Evolutionary conservation across 2,113 vertebrate genomes (phyloP).

Genomic region (Gymnocephalus cernua): DNA sequence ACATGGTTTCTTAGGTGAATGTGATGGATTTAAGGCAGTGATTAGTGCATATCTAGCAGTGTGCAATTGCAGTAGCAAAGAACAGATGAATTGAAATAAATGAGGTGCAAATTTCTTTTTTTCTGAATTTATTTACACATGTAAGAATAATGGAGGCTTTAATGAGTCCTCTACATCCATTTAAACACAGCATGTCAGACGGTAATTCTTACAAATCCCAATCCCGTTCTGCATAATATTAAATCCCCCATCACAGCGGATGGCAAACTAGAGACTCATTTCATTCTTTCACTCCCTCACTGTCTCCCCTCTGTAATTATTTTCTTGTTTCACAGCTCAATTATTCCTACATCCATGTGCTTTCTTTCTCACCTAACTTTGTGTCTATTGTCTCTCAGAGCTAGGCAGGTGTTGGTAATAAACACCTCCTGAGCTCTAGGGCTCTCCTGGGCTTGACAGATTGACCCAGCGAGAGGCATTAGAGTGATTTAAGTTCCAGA

Average conservation of each 20-base stretch:
- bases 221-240: conserved; percentile 38
- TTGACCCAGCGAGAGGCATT: conserved; percentile 55
- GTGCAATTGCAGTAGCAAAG: too few species aligned
- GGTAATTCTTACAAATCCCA: conserved; percentile 37
- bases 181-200: conserved; percentile 33
- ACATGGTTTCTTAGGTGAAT: not conserved
- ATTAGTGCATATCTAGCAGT: too few species aligned
- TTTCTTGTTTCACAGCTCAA: conserved; percentile 36
- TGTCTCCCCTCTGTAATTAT: conserved; percentile 39
- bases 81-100: too few species aligned
- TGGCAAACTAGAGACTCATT: conserved; percentile 51
- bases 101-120: not conserved
- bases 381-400: conserved; percentile 9
- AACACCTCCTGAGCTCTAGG: conserved; percentile 43
- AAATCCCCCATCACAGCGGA: conserved; percentile 38
- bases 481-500: conserved; percentile 56
- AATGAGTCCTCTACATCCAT: conserved; percentile 16
- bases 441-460: conserved; percentile 46
- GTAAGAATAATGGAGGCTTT: not conserved
- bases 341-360: conserved; percentile 10
- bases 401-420: conserved; percentile 49
- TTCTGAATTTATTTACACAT: conserved; percentile 17
- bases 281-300: conserved; percentile 29
- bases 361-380: conserved; percentile 18
- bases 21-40: not conserved